Evolutionary conservation across 2,113 vertebrate species (phyloP).

Genomic region (Alligator mississippiensis): DNA sequence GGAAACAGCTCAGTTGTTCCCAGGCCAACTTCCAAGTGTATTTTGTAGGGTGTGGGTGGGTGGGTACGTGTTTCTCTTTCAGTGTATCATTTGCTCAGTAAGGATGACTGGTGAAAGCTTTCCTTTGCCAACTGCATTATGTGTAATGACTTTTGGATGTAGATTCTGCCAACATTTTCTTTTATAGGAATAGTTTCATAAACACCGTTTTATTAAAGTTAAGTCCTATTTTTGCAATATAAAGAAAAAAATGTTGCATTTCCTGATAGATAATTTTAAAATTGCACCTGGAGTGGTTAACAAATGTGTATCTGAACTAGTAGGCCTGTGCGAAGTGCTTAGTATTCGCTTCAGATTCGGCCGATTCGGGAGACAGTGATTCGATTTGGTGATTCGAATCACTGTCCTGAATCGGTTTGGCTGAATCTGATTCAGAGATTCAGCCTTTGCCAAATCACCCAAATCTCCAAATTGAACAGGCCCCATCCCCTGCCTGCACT

Average conservation of each 20-base stretch:
- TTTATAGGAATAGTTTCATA: slow-evolving; percentile 5
- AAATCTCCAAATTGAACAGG: too few relatives aligned
- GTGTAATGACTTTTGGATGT: neutral
- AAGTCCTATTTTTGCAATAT: neutral
- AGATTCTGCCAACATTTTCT: neutral
- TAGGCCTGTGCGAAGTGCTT: too few relatives aligned
- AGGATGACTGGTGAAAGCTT: slow-evolving; percentile 4
- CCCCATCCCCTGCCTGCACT: too few relatives aligned
- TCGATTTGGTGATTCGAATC: too few relatives aligned
- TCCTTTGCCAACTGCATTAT: slow-evolving; percentile 8
- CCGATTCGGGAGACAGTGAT: too few relatives aligned
- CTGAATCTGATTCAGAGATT: too few relatives aligned
- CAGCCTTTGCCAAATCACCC: too few relatives aligned
- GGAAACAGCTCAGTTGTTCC: neutral
- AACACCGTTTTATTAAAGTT: neutral
- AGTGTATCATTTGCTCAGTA: slow-evolving; percentile 15
- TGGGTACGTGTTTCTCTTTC: neutral
- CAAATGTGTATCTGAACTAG: neutral
- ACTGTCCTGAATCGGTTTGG: too few relatives aligned
- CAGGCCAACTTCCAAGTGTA: neutral
- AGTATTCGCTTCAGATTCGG: too few relatives aligned
- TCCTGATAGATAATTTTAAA: neutral
- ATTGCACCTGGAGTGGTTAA: neutral
- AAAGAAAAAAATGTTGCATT: neutral
- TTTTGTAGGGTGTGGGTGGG: neutral